phyloP scores from a whole-genome alignment of 2,888 invertebrate genomes.

The Lydus trimaculatus region DNA sequence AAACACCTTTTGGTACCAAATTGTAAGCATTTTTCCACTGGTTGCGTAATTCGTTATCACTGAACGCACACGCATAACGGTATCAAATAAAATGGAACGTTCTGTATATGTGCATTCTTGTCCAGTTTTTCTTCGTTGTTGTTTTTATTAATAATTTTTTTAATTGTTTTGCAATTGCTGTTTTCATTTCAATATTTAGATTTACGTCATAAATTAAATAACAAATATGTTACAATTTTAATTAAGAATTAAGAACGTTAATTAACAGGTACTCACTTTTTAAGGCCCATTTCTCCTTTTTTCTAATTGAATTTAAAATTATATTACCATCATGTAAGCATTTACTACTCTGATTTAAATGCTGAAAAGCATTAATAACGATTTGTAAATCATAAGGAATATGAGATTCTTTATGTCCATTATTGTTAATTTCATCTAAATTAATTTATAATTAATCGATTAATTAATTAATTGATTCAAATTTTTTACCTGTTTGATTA shows the following conservation, averaged over 20 bases:
- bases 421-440: not conserved
- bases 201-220: not conserved
- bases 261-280: constrained; percentile 63
- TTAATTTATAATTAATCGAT: not conserved
- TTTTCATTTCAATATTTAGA: not conserved
- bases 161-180: too few relatives aligned
- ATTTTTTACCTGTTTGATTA: not conserved
- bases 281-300: constrained; percentile 66
- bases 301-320: constrained; percentile 62
- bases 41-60: too few relatives aligned
- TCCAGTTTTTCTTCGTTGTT: too few relatives aligned
- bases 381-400: constrained; percentile 57
- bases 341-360: constrained; percentile 59
- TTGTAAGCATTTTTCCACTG: too few relatives aligned
- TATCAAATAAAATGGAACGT: too few relatives aligned
- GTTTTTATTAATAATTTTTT: too few relatives aligned
- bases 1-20: too few relatives aligned
- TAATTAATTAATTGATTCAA: not conserved
- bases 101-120: too few relatives aligned
- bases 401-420: constrained; percentile 28
- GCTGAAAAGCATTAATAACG: constrained; percentile 59
- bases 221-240: too few relatives aligned
- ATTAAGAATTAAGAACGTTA: not conserved
- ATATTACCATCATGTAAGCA: constrained; percentile 64
- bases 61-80: too few relatives aligned